A percentile compares a stretch with the other conserved stretches of the same genome.
phyloP scores from a whole-genome alignment of 2,113 vertebrate genomes.

The Spea bombifrons region DNA sequence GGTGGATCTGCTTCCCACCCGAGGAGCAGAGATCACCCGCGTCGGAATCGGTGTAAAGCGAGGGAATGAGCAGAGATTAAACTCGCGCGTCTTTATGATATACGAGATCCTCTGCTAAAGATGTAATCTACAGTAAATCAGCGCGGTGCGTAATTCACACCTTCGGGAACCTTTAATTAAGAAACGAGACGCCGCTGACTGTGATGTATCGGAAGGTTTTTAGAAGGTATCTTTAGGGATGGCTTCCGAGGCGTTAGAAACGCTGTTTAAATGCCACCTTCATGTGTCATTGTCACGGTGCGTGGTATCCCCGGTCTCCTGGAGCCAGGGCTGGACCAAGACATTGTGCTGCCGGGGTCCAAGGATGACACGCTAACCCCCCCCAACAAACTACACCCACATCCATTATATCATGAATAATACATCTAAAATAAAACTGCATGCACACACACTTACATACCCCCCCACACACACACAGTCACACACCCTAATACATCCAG shows the following conservation, averaged over 20 bases:
- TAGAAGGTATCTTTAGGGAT: constrained; percentile 13
- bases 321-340: too few species aligned
- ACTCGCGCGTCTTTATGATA: constrained; percentile 22
- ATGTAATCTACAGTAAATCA: constrained; percentile 36
- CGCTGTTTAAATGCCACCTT: constrained; percentile 22
- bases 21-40: not conserved
- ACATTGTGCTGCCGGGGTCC: too few species aligned
- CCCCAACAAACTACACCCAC: too few species aligned
- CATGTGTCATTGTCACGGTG: constrained; percentile 21
- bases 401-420: too few species aligned
- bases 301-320: not conserved
- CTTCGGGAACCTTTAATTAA: constrained; percentile 29
- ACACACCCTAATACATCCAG: too few species aligned
- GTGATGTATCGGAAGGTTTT: constrained; percentile 25
- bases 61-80: constrained; percentile 32
- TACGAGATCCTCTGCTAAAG: constrained; percentile 28
- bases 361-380: too few species aligned
- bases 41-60: constrained; percentile 20
- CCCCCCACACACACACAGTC: too few species aligned
- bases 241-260: constrained; percentile 11
- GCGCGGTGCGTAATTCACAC: constrained; percentile 21
- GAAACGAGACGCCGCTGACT: constrained; percentile 13
- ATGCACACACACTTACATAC: too few species aligned
- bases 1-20: not conserved
- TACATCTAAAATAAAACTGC: too few species aligned